Base-by-base conservation (phyloP, 2,888 invertebrate genomes). In the Clostera curtula region DNA sequence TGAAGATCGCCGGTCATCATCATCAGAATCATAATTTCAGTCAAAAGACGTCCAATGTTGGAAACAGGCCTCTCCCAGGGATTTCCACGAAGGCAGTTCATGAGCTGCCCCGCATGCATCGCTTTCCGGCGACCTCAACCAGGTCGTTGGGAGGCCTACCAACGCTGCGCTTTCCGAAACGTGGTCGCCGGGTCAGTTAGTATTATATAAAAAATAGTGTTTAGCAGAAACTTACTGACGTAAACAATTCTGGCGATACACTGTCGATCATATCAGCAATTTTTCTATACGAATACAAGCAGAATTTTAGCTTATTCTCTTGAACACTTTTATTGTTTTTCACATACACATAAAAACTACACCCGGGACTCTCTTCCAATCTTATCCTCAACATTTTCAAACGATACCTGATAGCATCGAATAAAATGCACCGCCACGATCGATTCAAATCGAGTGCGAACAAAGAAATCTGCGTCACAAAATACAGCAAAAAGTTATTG, bases 341-440 rank as follows among this genome's bases (percentile, higher is more conserved):
- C 0, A 69, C 58, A 12, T 74, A 76, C 22, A 79, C 57, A 34
- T 73, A 79, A 48, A 40, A 63, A 37, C 66, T 56, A 11, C 36
- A 43, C 9, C 61, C 57, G 0, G 66, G 61, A 17, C 45, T 40
- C 31, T 80, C 79, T 25, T 69, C 61, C 17, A 82, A 38, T 24
- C 77, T 56, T 11, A 49, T 24, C 1, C 74, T 58, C 1, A 82
- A 53, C 2, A 68, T 39, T 24, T 56, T 65, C 13, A 82, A 49
- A 16, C 82, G 59, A 36, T 62, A 64, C 12, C 76, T 54, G 8
- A 79, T 44, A 5, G 60, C 47, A 36, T 77, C 69, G 20, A 74
- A 67, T 7, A 80, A 16, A 7, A 66, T 42, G 29, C 66, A 74
- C 18, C 82, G 53, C 80, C 77, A 80, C 0, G 74, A 67, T 33